Conservation (phyloP, 2,113 vertebrate genomes). For the Rhagologus leucostigma region DNA sequence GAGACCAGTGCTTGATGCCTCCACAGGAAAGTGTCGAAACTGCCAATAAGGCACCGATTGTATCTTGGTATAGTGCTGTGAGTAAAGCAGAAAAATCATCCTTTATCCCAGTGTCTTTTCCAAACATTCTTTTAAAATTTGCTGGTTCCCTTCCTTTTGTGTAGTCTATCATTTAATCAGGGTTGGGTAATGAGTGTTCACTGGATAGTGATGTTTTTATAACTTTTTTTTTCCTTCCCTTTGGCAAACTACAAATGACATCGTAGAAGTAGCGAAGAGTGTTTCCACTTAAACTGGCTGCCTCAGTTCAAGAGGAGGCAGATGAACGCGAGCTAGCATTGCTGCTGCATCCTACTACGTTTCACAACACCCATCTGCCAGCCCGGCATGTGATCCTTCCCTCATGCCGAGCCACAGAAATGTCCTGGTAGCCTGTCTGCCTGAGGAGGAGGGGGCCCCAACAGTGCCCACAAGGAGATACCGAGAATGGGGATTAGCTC, state of each 20-base stretch:
- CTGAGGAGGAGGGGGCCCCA: not conserved
- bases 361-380: constrained; percentile 53
- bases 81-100: not conserved
- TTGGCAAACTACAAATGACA: constrained; percentile 35
- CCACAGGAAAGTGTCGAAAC: not conserved
- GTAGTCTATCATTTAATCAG: not conserved
- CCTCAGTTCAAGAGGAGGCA: not conserved
- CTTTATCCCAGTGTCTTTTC: not conserved
- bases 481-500: not conserved
- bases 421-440: not conserved
- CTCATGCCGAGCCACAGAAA: not conserved
- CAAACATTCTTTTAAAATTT: not conserved
- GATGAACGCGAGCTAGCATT: not conserved
- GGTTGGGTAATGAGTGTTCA: not conserved
- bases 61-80: not conserved
- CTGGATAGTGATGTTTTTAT: not conserved
- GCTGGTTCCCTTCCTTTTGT: not conserved
- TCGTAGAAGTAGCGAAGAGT: not conserved
- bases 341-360: constrained; percentile 20
- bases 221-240: not conserved
- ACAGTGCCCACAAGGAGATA: not conserved
- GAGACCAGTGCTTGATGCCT: not conserved
- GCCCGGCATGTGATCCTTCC: not conserved
- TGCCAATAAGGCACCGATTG: not conserved
- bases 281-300: constrained; percentile 16